Conservation (phyloP, 2,113 vertebrate species). For the Menidia beryllina region DNA sequence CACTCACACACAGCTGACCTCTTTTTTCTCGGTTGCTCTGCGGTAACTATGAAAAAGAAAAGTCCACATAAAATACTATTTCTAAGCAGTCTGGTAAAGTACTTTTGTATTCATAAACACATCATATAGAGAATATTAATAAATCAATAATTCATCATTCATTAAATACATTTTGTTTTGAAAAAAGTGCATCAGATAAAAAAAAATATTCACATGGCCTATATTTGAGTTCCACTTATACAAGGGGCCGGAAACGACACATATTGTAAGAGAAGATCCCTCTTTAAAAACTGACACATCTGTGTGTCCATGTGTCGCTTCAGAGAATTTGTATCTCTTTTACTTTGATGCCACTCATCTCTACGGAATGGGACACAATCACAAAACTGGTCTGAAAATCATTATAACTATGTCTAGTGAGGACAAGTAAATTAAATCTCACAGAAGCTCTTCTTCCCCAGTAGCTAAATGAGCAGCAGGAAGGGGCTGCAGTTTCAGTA, state of each 20-base stretch:
- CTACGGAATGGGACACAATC: constrained; percentile 25
- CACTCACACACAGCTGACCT: constrained; percentile 30
- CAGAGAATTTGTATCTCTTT: constrained; percentile 35
- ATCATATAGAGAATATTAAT: constrained; percentile 2
- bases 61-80: constrained; percentile 6
- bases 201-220: background rate
- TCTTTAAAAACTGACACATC: constrained; percentile 15
- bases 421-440: constrained; percentile 63
- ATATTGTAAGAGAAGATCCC: constrained; percentile 4
- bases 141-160: background rate
- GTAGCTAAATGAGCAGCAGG: constrained; percentile 67
- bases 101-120: constrained; percentile 7
- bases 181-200: background rate
- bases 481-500: constrained; percentile 69
- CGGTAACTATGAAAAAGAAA: constrained; percentile 8
- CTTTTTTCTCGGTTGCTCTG: constrained; percentile 2
- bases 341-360: constrained; percentile 42
- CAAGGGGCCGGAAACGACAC: background rate
- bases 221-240: background rate
- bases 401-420: constrained; percentile 64
- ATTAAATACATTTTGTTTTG: background rate
- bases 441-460: constrained; percentile 58
- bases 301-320: constrained; percentile 9
- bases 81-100: background rate
- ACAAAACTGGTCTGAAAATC: constrained; percentile 59